These are phyloP conservation scores for Columbina picui DNA, from an alignment of 2,113 vertebrate species.

Conservation along the genomic window DNA sequence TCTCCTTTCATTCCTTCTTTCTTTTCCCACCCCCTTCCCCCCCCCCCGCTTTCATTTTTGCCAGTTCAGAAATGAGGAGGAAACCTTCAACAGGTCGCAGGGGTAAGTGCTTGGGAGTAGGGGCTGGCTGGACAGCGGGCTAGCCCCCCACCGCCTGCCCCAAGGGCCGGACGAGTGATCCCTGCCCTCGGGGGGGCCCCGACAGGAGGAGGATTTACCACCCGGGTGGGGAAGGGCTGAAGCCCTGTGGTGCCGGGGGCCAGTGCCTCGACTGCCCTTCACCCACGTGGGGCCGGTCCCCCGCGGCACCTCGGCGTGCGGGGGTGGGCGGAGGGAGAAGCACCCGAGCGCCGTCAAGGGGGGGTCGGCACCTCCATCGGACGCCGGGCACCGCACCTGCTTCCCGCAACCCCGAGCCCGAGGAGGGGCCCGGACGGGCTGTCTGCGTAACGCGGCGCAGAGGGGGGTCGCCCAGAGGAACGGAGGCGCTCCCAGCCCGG, in stretches of 20 bases:
- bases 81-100: slow-evolving; percentile 90
- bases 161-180: not conserved
- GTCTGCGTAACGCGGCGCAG: not conserved
- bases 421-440: too few species aligned
- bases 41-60: not conserved
- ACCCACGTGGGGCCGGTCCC: not conserved
- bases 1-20: slow-evolving; percentile 35
- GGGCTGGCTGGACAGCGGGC: not conserved
- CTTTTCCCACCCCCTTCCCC: not conserved
- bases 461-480: not conserved
- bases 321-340: not conserved
- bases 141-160: not conserved
- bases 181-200: not conserved
- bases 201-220: not conserved
- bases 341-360: not conserved
- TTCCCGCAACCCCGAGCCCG: not conserved
- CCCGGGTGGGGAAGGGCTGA: not conserved
- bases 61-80: slow-evolving; percentile 61
- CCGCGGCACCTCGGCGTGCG: not conserved
- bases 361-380: not conserved
- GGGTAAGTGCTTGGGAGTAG: slow-evolving; percentile 81
- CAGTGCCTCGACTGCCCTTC: not conserved
- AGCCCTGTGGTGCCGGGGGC: not conserved
- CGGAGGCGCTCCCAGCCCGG: not conserved
- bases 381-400: too few species aligned